phyloP scores from a whole-genome alignment of 53 echinoderm and acorn worm species.

The Patiria pectinifera region DNA sequence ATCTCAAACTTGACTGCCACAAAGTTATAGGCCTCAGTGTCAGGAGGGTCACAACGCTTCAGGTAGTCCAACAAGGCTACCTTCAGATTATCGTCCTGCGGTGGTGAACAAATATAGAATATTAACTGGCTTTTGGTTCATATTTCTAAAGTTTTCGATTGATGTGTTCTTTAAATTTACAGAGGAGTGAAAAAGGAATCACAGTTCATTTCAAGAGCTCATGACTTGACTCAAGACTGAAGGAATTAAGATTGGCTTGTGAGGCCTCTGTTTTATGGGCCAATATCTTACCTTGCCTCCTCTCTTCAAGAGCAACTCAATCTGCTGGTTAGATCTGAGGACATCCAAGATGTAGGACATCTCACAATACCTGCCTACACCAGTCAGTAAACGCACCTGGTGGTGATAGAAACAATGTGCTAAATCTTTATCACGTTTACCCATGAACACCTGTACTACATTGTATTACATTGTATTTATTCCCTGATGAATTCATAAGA shows the following conservation, averaged over 20 bases:
- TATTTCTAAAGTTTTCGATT: not conserved
- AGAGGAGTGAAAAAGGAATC: no score
- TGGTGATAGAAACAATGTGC: not conserved
- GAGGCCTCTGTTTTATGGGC: not conserved
- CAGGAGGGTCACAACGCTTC: conserved; percentile 90
- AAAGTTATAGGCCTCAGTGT: conserved; percentile 91
- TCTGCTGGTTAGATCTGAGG: conserved; percentile 80
- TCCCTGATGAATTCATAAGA: not conserved
- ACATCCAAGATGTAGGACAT: conserved; percentile 95
- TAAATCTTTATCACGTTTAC: not conserved
- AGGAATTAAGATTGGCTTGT: no score
- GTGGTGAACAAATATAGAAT: not conserved
- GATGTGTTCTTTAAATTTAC: not conserved
- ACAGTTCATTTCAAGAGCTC: no score
- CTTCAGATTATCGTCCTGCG: conserved; percentile 90
- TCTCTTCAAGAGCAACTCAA: conserved; percentile 86
- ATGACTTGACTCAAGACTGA: no score
- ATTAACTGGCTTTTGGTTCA: not conserved
- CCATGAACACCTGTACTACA: not conserved
- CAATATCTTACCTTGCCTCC: conserved; percentile 75
- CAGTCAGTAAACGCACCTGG: conserved; percentile 87
- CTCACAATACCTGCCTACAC: conserved; percentile 94
- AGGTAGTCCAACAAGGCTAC: conserved; percentile 92
- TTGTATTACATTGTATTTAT: not conserved
- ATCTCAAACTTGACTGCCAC: conserved; percentile 97